phyloP scores from a whole-genome alignment of 2,113 vertebrate species.

The Caracal caracal region DNA sequence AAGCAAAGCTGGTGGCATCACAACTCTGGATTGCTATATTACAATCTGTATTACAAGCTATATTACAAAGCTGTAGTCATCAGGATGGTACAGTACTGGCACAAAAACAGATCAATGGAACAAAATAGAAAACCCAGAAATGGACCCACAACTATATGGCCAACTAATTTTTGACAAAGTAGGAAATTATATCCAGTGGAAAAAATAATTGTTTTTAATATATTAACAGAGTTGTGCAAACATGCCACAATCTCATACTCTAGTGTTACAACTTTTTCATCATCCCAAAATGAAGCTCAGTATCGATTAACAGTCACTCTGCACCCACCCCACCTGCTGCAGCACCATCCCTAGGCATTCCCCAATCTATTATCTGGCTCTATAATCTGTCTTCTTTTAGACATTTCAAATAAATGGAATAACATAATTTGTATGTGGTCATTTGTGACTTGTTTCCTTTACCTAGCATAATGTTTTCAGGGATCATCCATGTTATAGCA shows the following conservation, averaged over 20 bases:
- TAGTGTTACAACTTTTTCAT: slow-evolving; percentile 28
- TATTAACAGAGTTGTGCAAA: background rate
- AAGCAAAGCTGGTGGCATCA: background rate
- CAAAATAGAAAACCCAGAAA: background rate
- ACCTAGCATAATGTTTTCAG: background rate
- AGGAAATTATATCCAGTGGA: background rate
- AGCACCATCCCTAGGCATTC: background rate
- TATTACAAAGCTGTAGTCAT: background rate
- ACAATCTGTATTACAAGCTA: background rate
- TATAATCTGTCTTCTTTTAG: background rate
- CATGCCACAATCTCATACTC: background rate
- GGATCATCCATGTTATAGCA: background rate
- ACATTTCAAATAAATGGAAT: background rate
- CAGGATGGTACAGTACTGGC: background rate
- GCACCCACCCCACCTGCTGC: background rate
- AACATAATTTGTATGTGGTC: background rate
- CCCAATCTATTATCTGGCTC: background rate
- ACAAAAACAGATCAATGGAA: background rate
- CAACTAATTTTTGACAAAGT: background rate
- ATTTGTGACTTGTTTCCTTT: slow-evolving; percentile 27
- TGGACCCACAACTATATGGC: background rate
- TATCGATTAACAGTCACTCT: background rate
- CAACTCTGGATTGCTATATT: background rate
- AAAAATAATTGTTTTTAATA: slow-evolving; percentile 2
- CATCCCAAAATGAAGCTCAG: background rate